These are phyloP conservation scores for Mayetiola destructor DNA, from an alignment of 2,888 invertebrate species.

Conservation along the genomic window DNA sequence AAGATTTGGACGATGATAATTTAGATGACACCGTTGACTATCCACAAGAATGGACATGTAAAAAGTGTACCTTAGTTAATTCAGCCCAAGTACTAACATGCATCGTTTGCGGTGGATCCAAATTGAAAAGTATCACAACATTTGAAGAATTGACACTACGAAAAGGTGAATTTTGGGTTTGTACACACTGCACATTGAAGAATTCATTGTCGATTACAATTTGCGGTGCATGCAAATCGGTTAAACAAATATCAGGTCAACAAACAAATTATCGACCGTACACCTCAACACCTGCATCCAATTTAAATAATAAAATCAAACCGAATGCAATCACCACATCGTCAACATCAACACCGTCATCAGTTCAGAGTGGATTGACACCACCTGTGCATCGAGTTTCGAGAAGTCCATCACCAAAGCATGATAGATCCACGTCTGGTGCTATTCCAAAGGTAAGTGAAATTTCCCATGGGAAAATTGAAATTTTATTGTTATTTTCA, in stretches of 20 bases:
- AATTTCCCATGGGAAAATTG: background rate
- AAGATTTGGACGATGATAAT: conserved; percentile 55
- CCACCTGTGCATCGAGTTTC: conserved; percentile 27
- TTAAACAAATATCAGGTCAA: conserved; percentile 30
- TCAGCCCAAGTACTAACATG: conserved; percentile 55
- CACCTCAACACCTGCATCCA: conserved; percentile 21
- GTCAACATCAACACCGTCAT: conserved; percentile 3
- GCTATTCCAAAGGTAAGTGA: conserved; percentile 28
- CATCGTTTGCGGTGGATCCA: conserved; percentile 76
- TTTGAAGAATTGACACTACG: conserved; percentile 52
- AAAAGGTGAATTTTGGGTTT: conserved; percentile 64
- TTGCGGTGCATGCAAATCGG: conserved; percentile 66
- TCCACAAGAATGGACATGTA: conserved; percentile 58
- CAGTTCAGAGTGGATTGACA: background rate
- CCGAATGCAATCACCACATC: conserved; percentile 7
- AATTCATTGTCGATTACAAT: conserved; percentile 52
- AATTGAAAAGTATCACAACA: conserved; percentile 50
- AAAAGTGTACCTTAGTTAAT: conserved; percentile 77
- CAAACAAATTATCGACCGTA: conserved; percentile 26
- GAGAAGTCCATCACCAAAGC: conserved; percentile 41
- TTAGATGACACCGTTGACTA: conserved; percentile 15
- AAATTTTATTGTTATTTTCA: background rate
- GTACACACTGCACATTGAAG: conserved; percentile 65
- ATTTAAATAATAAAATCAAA: background rate
- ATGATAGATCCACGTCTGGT: conserved; percentile 25